Base-by-base conservation (phyloP, 2,113 vertebrate genomes). In the Ursus arctos region DNA sequence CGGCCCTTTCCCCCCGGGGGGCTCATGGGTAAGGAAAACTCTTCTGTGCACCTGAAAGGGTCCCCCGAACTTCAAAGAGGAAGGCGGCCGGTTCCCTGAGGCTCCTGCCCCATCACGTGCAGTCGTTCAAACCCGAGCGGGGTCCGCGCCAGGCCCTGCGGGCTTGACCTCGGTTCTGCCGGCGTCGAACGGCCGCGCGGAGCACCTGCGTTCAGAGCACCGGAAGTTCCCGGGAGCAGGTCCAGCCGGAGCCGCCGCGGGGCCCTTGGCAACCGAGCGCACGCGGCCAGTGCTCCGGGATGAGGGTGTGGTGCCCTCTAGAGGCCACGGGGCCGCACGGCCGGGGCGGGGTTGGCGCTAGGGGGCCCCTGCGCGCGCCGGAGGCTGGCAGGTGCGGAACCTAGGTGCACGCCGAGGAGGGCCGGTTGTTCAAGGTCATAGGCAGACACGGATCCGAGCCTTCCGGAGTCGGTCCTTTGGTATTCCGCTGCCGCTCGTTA, bases 261-360 rank as follows among this genome's bases (percentile, higher is more conserved):
- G 69, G 26, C 24, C 53, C 47, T 71, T 16, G 74, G 63, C 69
- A 88, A 84, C 63, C 80, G 89, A 43, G 82, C 65, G 21, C 86
- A n/a, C 71, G 74, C 31, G 12, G n/a, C 71, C 0, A 9, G 33
- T 1, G 61, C 67, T 13, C 72, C 0, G 16, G 10, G 5, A 86
- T 97, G 92, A 84, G 96, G 86, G 51, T 97, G 63, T 98, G 97
- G 97, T 96, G 98, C 98, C 98, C 98, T 97, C 98, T 99, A 98
- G 97, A 96, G 98, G 98, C 93, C 65, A 18, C 33, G 21, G 88
- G 26, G 63, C 65, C 72, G 57, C 74, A 80, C 7, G 31, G 47
- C 53, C 21, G 14, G 5, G 12, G 33, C 40, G 0, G 3, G 71
- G 36, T 80, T 14, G 43, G 43, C 57, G 6, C 31, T 22, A 43